phyloP scores from a whole-genome alignment of 2,888 invertebrate genomes.

The Spilosoma lubricipeda region DNA sequence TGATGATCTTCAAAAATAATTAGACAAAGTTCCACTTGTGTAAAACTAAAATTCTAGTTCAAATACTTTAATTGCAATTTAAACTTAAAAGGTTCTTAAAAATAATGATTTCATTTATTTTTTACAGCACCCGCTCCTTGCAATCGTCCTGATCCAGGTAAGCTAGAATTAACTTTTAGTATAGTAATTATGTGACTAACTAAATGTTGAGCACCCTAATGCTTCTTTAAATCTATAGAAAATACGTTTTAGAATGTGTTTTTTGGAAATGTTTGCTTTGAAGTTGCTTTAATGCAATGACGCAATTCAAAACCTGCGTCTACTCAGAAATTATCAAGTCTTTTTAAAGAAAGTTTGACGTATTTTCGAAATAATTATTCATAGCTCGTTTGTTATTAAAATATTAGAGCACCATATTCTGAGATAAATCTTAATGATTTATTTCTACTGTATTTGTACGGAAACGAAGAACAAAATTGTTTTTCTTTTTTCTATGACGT shows the following conservation, averaged over 20 bases:
- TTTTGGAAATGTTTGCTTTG: not conserved
- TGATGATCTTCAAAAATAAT: no score
- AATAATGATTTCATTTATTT: no score
- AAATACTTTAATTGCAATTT: no score
- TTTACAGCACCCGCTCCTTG: not conserved
- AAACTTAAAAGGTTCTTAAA: no score
- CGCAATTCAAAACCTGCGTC: not conserved
- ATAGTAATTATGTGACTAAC: not conserved
- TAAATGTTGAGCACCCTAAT: not conserved
- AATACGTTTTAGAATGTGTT: not conserved
- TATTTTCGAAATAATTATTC: no score
- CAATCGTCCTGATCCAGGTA: conserved; percentile 1
- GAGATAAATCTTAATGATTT: not conserved
- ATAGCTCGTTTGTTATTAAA: not conserved
- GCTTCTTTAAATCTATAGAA: not conserved
- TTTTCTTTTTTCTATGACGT: not conserved
- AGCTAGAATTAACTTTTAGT: not conserved
- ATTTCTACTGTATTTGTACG: not conserved
- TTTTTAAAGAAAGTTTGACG: no score
- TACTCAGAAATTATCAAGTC: no score
- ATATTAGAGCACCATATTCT: not conserved
- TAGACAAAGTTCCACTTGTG: no score
- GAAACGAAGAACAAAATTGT: not conserved
- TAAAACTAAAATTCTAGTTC: no score
- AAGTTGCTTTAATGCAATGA: not conserved